phyloP scores from a whole-genome alignment of 2,113 vertebrate species.

The Mungos mungo region DNA sequence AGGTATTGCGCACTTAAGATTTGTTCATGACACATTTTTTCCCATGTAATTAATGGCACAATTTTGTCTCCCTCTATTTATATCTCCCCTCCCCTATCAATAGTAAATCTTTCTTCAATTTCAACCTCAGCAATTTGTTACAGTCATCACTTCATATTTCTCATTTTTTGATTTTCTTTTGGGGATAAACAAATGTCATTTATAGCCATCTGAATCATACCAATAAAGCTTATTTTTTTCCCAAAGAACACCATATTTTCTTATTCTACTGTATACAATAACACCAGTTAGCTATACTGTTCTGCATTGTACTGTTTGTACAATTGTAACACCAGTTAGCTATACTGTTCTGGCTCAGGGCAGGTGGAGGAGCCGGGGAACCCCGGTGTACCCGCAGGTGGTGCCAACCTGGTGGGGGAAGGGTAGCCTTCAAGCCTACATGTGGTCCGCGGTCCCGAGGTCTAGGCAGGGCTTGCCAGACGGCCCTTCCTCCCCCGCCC shows the following conservation, averaged over 20 bases:
- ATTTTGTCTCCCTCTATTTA: not conserved
- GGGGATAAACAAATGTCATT: not conserved
- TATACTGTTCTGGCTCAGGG: not conserved
- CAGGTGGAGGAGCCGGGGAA: not conserved
- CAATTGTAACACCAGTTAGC: no score
- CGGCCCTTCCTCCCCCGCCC: rapidly evolving
- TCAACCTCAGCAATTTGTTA: not conserved
- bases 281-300: not conserved
- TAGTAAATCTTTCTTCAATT: not conserved
- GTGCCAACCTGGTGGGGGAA: not conserved
- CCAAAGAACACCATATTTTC: not conserved
- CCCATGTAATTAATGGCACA: not conserved
- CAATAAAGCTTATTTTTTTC: not conserved
- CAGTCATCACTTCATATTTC: not conserved
- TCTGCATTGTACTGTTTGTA: not conserved
- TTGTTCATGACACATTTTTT: not conserved
- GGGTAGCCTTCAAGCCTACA: not conserved
- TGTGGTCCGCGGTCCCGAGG: not conserved
- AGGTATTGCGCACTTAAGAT: not conserved
- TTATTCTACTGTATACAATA: not conserved
- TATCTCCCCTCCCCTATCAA: not conserved
- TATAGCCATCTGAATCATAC: not conserved
- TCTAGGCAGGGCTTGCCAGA: not conserved
- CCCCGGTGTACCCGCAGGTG: not conserved
- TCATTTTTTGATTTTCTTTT: not conserved